Evolutionary conservation across 1,140 invertebrate genomes (phyloP), one percentile per base, ranked within the genome.

Genomic region (Colletes latitarsis): DNA sequence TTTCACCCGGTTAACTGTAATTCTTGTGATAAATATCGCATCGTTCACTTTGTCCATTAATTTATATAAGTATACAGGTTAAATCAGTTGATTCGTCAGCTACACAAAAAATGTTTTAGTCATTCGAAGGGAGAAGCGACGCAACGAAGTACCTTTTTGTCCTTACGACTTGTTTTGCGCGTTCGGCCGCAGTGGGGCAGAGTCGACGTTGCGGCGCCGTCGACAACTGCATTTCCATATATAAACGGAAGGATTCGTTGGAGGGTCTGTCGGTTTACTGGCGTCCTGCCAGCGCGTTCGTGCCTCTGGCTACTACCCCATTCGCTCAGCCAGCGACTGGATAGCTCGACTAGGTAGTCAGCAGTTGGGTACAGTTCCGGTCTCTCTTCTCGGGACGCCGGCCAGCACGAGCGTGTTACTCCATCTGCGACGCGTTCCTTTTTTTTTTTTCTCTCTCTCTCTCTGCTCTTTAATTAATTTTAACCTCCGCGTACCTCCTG

Each of bases 211-310:
- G 17, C 58, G 68, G n/a, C 63, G 53, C 9, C 74, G 39, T 63
- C 68, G 60, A 66, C 52, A 62, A 76, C 67, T 75, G 74, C 82
- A 91, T 90, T 90, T 90, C 84, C 89, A 88, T 88, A 88, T 82
- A 87, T 86, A 90, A 89, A 89, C 84, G 88, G 63, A 79, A 82
- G 74, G 78, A 81, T 88, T 87, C 79, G 66, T 77, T 63, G 57
- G 46, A 81, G 76, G 82, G 83, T 83, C 84, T 83, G 57, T 63
- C 60, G 78, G 68, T 73, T 46, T 67, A 78, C 81, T 89, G 88
- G 89, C 88, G 58, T 53, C 21, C 49, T 60, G 84, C 85, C 88
- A 89, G 77, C 63, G 71, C 46, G 19, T 53, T 77, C 81, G 73
- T 85, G 69, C 52, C 6, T 21, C n/a, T 17, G 62, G 19, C 19